Base-by-base conservation (phyloP, 2,797 vertebrate species). In the Threskiornis aethiopicus region DNA sequence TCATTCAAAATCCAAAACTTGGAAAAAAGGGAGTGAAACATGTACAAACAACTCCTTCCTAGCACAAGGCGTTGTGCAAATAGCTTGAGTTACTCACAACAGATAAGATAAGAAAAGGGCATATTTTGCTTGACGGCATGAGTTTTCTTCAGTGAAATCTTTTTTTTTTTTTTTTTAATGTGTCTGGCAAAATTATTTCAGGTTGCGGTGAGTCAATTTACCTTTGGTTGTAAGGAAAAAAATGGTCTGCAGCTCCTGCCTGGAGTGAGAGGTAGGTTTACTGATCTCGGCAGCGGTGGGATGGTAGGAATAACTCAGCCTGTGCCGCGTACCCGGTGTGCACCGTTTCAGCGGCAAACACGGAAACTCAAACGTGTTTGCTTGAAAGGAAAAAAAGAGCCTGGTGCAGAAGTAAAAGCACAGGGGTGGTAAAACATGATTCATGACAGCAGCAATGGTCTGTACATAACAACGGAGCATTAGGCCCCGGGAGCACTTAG, bases 391-490 rank as follows among this genome's bases (percentile, higher is more conserved):
- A 82, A 94, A 92, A 95, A 89, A 39, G 14, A 47, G 85, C 59
- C 46, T 49, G 57, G 61, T 73, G 89, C 16, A 91, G 77, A 84
- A 96, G 54, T 71, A 92, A 95, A 96, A 89, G 84, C 72, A 70
- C 69, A 71, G 42, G 89, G 88, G 57, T 76, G 91, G 95, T 93
- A 96, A 95, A 96, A 94, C 70, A 90, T 90, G 94, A 97, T 96
- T 98, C 92, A 96, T 72, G 90, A 90, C 85, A 94, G 94, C 95
- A 96, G 96, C 98, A 98, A 96, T 88, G 87, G 93, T 97, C 91
- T 87, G 96, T 98, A 98, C 98, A 98, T 98, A 98, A 98, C 98
- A 98, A 98, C 94, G 41, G 96, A 64, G 93, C 97, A 97, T 96
- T 87, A 97, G 97, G 97, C 96, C 97, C 96, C 86, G 37, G 95